Evolutionary conservation across 2,113 vertebrate genomes (phyloP).

Genomic region (Labeo catla): DNA sequence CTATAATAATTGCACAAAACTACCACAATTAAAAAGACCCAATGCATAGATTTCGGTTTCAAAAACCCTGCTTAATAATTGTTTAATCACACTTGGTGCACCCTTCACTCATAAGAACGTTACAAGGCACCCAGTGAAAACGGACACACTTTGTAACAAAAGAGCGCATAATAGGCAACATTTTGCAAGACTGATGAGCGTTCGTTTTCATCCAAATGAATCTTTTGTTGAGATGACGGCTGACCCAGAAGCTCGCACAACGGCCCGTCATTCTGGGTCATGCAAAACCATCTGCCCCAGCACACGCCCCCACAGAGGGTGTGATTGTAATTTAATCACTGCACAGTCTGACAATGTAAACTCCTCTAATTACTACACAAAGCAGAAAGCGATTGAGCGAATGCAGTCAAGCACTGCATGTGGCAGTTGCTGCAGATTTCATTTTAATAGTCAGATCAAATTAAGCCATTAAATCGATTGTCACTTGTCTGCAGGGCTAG

Average conservation of each 20-base stretch:
- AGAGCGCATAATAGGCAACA: not conserved
- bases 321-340: slow-evolving; percentile 40
- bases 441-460: not conserved
- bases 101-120: not conserved
- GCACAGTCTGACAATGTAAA: slow-evolving; percentile 30
- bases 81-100: not conserved
- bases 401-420: slow-evolving; percentile 3
- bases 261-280: slow-evolving; percentile 35
- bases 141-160: slow-evolving; percentile 25
- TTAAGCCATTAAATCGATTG: not conserved
- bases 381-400: slow-evolving; percentile 1
- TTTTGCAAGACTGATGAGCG: slow-evolving; percentile 26
- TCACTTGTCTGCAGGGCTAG: not conserved
- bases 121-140: not conserved
- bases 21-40: not conserved
- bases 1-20: not conserved
- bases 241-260: slow-evolving; percentile 37
- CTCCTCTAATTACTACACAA: slow-evolving; percentile 42
- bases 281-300: slow-evolving; percentile 38
- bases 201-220: slow-evolving; percentile 35
- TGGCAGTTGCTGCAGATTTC: not conserved
- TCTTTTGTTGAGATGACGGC: slow-evolving; percentile 42
- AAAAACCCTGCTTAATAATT: not conserved
- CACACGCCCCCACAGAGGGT: slow-evolving; percentile 30
- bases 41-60: not conserved